Conservation (phyloP, 2,113 vertebrate species). For the Vidua macroura region DNA sequence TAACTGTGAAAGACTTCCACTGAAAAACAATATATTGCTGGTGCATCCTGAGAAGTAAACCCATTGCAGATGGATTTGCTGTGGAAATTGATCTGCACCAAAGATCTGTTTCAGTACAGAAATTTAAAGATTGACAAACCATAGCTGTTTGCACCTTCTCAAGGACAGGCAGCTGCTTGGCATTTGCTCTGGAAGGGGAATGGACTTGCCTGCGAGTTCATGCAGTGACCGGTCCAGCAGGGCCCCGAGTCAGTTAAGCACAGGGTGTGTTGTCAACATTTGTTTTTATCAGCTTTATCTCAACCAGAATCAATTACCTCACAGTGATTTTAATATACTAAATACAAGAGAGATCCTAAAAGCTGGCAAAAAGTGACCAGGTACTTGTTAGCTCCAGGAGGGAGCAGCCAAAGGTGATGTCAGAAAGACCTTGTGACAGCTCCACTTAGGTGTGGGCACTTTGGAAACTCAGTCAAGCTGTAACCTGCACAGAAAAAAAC, state of each 20-base stretch:
- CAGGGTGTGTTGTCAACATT: background rate
- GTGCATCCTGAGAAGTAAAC: background rate
- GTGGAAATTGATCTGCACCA: background rate
- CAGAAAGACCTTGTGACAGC: background rate
- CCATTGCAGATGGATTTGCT: background rate
- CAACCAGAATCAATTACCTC: background rate
- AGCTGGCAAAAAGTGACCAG: background rate
- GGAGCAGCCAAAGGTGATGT: background rate
- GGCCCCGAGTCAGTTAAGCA: background rate
- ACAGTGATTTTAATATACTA: background rate
- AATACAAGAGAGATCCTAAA: background rate
- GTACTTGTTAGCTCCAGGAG: background rate
- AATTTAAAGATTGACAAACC: background rate
- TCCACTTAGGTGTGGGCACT: background rate
- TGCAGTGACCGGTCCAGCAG: accelerated
- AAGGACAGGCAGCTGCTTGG: background rate
- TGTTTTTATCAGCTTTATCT: background rate
- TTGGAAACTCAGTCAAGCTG: background rate
- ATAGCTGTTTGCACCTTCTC: background rate
- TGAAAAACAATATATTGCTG: background rate
- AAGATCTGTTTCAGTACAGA: background rate
- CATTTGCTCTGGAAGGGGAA: background rate
- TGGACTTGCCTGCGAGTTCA: accelerated
- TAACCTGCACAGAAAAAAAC: background rate
- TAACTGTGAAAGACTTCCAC: background rate